phyloP scores from a whole-genome alignment of 2,888 invertebrate species.

The Drosophila aldrichi region DNA sequence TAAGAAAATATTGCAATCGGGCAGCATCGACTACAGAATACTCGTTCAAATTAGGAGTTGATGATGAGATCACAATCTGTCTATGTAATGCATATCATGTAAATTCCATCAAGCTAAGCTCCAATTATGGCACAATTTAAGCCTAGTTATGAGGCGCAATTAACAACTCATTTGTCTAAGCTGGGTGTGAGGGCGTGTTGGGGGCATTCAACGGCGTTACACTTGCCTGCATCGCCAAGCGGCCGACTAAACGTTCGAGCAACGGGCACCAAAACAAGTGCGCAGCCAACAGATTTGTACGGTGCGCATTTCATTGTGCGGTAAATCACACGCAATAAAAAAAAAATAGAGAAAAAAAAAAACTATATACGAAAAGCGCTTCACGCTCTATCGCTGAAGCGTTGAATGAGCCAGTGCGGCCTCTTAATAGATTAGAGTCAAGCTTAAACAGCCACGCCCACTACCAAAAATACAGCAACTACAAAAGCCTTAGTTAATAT shows the following conservation, averaged over 20 bases:
- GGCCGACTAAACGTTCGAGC: conserved; percentile 56
- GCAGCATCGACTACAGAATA: not conserved
- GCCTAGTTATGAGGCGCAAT: conserved; percentile 30
- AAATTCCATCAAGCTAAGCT: not conserved
- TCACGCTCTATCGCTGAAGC: conserved; percentile 82
- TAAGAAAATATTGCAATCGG: not conserved
- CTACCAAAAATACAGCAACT: not conserved
- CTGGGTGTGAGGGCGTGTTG: not conserved
- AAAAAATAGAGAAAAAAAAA: conserved; percentile 20
- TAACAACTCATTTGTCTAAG: conserved; percentile 43
- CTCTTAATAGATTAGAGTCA: conserved; percentile 54
- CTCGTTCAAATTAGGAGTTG: not conserved
- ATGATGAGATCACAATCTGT: no score
- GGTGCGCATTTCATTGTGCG: conserved; percentile 61
- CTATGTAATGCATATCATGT: not conserved
- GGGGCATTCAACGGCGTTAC: conserved; percentile 15
- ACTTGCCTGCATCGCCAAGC: conserved; percentile 67
- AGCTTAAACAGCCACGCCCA: conserved; percentile 44
- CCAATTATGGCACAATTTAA: conserved; percentile 35
- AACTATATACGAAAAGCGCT: conserved; percentile 41
- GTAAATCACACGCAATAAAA: conserved; percentile 69
- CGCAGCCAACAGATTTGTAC: conserved; percentile 41
- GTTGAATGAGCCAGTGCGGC: conserved; percentile 41
- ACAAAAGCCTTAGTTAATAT: not conserved
- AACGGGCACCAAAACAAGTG: conserved; percentile 17